Evolutionary conservation across 2,797 vertebrate genomes (phyloP).

Genomic region (Dryobates pubescens): DNA sequence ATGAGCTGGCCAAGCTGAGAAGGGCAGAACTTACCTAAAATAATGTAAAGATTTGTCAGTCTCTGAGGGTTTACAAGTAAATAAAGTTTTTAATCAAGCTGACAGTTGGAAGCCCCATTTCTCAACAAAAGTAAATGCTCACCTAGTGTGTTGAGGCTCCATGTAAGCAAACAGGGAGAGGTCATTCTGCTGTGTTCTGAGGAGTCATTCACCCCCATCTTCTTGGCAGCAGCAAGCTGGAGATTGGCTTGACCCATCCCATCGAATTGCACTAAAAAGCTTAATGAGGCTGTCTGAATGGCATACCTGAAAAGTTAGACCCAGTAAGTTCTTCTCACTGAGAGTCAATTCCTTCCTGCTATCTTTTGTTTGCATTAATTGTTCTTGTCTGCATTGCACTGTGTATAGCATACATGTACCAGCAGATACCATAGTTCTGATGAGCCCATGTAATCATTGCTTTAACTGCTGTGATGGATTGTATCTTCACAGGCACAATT

Average conservation of each 20-base stretch:
- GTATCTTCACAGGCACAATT: slow-evolving; percentile 88
- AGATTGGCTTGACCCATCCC: neutral
- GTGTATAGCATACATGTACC: no score
- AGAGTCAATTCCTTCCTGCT: neutral
- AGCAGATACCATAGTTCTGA: no score
- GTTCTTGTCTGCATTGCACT: no score
- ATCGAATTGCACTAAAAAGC: neutral
- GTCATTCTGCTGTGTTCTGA: neutral
- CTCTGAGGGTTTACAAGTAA: neutral
- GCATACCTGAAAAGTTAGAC: neutral
- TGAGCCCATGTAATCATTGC: neutral
- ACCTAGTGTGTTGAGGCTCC: neutral
- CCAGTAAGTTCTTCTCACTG: neutral
- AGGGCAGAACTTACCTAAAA: neutral
- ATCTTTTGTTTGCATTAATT: no score
- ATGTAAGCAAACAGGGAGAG: fast-evolving
- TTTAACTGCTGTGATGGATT: neutral
- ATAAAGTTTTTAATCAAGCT: neutral
- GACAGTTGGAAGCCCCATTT: neutral
- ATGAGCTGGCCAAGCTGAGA: neutral
- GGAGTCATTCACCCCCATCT: neutral
- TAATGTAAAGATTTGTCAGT: neutral
- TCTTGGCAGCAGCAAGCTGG: neutral
- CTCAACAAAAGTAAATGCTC: neutral
- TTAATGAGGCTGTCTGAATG: neutral